Percentiles rank a stretch among this genome's conserved stretches.
Evolutionary conservation across 2,797 vertebrate species (phyloP).

Genomic region (Helarctos malayanus): DNA sequence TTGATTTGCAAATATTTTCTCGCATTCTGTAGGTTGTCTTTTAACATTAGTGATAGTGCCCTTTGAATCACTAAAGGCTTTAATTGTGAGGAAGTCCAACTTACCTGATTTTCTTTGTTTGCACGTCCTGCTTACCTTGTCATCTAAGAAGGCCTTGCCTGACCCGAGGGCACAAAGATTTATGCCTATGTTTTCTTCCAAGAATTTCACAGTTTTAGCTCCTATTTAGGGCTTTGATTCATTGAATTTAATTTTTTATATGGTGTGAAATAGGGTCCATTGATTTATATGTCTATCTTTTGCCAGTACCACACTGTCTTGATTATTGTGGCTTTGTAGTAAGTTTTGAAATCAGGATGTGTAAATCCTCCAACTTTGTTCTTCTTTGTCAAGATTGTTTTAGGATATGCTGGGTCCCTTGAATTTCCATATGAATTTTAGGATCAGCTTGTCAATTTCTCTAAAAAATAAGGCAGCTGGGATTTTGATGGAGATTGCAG

Average conservation of each 20-base stretch:
- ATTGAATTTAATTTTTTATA: not conserved
- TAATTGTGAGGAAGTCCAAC: not conserved
- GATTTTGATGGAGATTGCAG: not conserved
- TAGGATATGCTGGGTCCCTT: not conserved
- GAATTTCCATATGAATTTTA: slow-evolving; percentile 17
- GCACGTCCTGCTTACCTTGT: not conserved
- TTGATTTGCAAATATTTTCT: not conserved
- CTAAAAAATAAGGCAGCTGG: not conserved
- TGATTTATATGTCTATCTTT: not conserved
- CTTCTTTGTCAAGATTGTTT: not conserved
- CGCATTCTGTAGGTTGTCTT: not conserved
- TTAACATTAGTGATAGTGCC: not conserved
- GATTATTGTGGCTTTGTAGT: not conserved
- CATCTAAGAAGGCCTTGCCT: not conserved
- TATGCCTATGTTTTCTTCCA: not conserved
- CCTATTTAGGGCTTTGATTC: not conserved
- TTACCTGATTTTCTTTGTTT: not conserved
- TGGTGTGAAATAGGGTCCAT: not conserved
- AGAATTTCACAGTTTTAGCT: not conserved
- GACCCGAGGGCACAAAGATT: not conserved
- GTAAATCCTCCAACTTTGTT: not conserved
- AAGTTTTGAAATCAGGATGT: not conserved
- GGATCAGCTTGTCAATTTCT: not conserved
- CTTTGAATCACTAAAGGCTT: slow-evolving; percentile 34
- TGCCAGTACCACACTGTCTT: not conserved